phyloP scores from a whole-genome alignment of 37 sponge, comb jelly and placozoan genomes.

The Bolinopsis microptera region DNA sequence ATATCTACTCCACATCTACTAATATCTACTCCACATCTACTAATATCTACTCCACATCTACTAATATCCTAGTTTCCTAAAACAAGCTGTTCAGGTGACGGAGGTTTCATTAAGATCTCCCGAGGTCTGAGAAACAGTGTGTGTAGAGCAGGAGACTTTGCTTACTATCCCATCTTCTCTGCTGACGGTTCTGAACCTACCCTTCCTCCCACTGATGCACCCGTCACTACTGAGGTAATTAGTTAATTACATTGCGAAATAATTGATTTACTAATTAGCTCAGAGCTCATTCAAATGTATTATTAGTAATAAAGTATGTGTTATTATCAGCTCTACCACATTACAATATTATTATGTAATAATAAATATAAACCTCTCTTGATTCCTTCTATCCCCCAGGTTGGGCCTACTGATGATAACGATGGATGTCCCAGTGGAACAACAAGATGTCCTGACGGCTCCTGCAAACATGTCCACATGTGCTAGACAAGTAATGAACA shows the following conservation, averaged over 20 bases:
- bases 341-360: too few relatives aligned
- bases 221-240: not conserved
- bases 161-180: slow-evolving; percentile 11
- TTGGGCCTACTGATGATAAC: slow-evolving; percentile 5
- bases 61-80: too few relatives aligned
- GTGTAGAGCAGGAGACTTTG: slow-evolving; percentile 19
- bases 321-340: too few relatives aligned
- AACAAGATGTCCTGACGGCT: not conserved
- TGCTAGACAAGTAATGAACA: too few relatives aligned
- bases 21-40: too few relatives aligned
- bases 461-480: slow-evolving; percentile 28
- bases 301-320: too few relatives aligned
- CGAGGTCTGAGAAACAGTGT: slow-evolving; percentile 49
- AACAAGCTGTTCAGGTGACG: too few relatives aligned
- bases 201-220: slow-evolving; percentile 26
- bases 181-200: slow-evolving; percentile 38
- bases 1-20: too few relatives aligned
- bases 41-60: too few relatives aligned
- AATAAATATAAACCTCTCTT: too few relatives aligned
- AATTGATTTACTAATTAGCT: not conserved
- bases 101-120: slow-evolving; percentile 28
- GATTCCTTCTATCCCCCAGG: not conserved
- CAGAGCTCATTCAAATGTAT: too few relatives aligned
- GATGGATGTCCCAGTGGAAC: slow-evolving; percentile 25
- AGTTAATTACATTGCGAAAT: not conserved